Evolutionary conservation across 1,140 invertebrate genomes (phyloP), one percentile per base, ranked within the genome.

Genomic region (Ylistrum balloti): DNA sequence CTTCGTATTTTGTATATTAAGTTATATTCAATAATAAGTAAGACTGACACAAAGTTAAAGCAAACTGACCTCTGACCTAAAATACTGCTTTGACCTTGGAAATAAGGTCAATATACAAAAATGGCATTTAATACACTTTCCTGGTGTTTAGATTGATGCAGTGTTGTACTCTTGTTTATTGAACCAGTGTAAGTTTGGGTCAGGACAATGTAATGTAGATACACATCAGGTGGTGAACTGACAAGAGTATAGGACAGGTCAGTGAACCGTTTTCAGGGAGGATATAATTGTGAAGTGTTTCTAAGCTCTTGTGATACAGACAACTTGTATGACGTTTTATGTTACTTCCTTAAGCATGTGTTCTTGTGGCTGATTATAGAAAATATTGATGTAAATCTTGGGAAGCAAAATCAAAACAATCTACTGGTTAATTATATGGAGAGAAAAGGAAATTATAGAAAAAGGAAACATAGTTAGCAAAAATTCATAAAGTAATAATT

Each of bases 381-480:
- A 74, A 74, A 74, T 74, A 74, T 9, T 74, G 56, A 74, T 74
- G 56, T 28, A 74, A 74, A 7, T 17, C 22, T 74, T 28, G n/a
- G 5, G 2, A 74, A 74, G 56, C 56, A 74, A 74, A 74, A 74
- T 74, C 56, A 74, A 74, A 74, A 28, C 56, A 74, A 74, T 74
- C 56, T 74, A 74, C 9, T 74, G 56, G 28, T 74, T 74, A 74
- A 74, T 28, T 74, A 28, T n/a, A 74, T 17, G 56, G 41, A 45
- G 17, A 45, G n/a, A 74, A 74, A 74, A 74, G 56, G 56, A n/a
- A 74, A 74, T 74, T 28, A 74, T 11, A 74, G 56, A 28, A 74
- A 74, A n/a, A 74, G 56, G 56, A 74, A 74, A 74, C 28, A 74
- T 74, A 74, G 22, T 74, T 28, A 74, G 56, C 56, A 74, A 74